Evolutionary conservation across 2,113 vertebrate species (phyloP).

Genomic region (Bostrychus sinensis): DNA sequence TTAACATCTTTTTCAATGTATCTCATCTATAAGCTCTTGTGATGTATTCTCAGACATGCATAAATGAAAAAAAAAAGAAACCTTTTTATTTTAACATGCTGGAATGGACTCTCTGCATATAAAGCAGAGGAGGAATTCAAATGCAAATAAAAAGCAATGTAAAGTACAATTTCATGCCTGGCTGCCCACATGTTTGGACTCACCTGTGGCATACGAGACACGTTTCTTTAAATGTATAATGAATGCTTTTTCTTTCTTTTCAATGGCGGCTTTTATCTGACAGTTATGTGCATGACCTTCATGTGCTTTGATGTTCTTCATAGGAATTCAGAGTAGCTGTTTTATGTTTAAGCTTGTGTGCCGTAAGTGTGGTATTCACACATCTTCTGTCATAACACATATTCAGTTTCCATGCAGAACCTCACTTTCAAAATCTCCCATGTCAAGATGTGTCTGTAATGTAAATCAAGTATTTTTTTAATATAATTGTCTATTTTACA

Average conservation of each 20-base stretch:
- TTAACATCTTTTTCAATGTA: too few relatives aligned
- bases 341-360: too few relatives aligned
- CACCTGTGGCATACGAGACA: background rate
- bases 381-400: too few relatives aligned
- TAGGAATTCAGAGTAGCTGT: background rate
- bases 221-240: background rate
- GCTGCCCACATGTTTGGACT: background rate
- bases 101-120: background rate
- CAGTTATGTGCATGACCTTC: background rate
- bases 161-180: conserved; percentile 3
- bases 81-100: background rate
- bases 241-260: background rate
- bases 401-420: too few relatives aligned
- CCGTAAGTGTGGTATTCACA: too few relatives aligned
- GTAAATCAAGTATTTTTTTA: too few relatives aligned
- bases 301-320: background rate
- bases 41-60: too few relatives aligned
- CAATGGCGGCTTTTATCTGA: background rate
- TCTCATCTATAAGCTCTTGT: too few relatives aligned
- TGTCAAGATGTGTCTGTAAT: too few relatives aligned
- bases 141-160: background rate
- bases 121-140: background rate
- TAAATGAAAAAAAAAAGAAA: background rate
- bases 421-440: too few relatives aligned
- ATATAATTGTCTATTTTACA: too few relatives aligned